These are phyloP conservation scores for Tigriopus californicus DNA, from an alignment of 2,888 invertebrate genomes.

Conservation along the genomic window DNA sequence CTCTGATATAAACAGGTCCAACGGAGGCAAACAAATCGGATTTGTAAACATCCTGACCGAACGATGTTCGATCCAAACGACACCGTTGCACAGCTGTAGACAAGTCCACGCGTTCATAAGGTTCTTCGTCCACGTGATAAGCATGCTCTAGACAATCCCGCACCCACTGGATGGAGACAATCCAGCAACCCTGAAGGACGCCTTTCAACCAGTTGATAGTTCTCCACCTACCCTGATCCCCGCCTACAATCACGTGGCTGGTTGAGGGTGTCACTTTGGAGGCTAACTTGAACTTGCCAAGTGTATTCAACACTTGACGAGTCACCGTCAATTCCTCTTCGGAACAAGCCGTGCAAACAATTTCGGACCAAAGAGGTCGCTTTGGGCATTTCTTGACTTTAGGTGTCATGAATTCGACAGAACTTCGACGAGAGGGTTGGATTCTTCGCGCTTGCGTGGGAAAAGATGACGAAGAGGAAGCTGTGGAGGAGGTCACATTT, in stretches of 20 bases:
- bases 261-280: background rate
- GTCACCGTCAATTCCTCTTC: background rate
- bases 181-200: constrained; percentile 12
- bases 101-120: constrained; percentile 8
- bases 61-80: background rate
- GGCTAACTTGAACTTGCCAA: background rate
- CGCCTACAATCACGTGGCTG: constrained; percentile 6
- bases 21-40: background rate
- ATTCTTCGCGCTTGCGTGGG: too few relatives aligned
- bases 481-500: too few relatives aligned
- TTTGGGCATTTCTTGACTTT: too few relatives aligned
- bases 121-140: constrained; percentile 9
- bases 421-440: constrained; percentile 4
- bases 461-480: too few relatives aligned
- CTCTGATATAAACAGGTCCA: background rate
- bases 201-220: constrained; percentile 5
- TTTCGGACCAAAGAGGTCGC: background rate
- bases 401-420: background rate
- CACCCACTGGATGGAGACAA: constrained; percentile 9
- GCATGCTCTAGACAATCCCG: background rate
- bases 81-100: background rate
- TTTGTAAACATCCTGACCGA: background rate
- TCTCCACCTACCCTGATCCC: background rate
- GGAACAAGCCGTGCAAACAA: background rate
- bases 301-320: background rate